phyloP scores from a whole-genome alignment of 2,888 invertebrate species.

The Hirtodrosophila duncani region DNA sequence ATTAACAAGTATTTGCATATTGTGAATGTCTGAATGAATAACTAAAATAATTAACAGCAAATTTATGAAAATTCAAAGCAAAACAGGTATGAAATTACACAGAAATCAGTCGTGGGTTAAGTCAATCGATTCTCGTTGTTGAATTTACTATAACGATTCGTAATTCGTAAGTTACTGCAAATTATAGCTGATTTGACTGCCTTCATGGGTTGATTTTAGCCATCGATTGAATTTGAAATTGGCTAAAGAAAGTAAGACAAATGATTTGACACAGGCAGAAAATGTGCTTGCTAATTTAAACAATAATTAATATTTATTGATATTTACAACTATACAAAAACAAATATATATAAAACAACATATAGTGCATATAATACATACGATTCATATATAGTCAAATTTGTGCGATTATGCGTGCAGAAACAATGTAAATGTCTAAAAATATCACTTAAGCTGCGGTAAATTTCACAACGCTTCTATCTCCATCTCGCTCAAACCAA shows the following conservation, averaged over 20 bases:
- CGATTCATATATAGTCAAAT: too few species aligned
- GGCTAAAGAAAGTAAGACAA: not conserved
- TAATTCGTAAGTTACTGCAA: too few species aligned
- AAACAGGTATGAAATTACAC: slow-evolving; percentile 11
- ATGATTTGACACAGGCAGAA: slow-evolving; percentile 18
- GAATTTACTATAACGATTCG: too few species aligned
- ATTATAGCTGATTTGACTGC: too few species aligned
- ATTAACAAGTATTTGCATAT: slow-evolving; percentile 27
- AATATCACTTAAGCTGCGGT: slow-evolving; percentile 8
- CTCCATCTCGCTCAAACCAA: not conserved
- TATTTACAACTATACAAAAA: too few species aligned
- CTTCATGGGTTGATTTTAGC: too few species aligned
- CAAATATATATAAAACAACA: too few species aligned
- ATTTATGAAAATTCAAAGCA: slow-evolving; percentile 19
- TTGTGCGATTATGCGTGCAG: too few species aligned
- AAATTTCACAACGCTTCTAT: not conserved
- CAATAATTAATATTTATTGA: slow-evolving; percentile 21
- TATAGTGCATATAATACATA: too few species aligned
- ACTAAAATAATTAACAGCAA: slow-evolving; percentile 22
- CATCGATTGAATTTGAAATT: too few species aligned
- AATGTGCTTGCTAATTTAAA: slow-evolving; percentile 6
- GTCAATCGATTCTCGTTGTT: too few species aligned
- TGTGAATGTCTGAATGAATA: slow-evolving; percentile 55
- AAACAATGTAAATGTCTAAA: slow-evolving; percentile 27
- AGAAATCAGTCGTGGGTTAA: too few species aligned